Conservation (phyloP, 2,113 vertebrate genomes). For the Aplodontia rufa region DNA sequence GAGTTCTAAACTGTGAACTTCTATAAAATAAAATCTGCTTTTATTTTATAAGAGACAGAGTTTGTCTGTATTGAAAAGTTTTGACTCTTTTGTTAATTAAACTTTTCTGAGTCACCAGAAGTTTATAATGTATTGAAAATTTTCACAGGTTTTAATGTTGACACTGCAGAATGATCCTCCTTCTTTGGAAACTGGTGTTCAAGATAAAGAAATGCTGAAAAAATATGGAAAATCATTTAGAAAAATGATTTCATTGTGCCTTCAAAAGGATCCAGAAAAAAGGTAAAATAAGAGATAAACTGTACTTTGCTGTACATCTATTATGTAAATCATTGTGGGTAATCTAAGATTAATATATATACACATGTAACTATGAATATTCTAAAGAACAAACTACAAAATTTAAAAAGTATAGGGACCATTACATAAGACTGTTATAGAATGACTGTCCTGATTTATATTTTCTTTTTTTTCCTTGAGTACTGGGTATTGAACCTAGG, state of each 20-base stretch:
- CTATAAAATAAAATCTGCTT: not conserved
- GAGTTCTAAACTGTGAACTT: not conserved
- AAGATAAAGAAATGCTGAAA: conserved; percentile 98
- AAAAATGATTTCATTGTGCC: conserved; percentile 97
- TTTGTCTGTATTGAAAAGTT: not conserved
- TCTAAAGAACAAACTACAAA: not conserved
- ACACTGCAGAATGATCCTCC: conserved; percentile 98
- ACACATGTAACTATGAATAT: not conserved
- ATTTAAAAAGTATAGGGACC: not conserved
- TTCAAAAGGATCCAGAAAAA: conserved; percentile 99
- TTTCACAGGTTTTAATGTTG: conserved; percentile 96
- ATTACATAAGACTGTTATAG: not conserved
- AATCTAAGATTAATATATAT: not conserved
- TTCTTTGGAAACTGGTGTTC: conserved; percentile 96
- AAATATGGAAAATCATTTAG: conserved; percentile 99
- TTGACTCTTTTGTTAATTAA: not conserved
- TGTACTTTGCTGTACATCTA: not conserved
- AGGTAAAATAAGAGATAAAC: conserved; percentile 85
- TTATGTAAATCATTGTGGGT: not conserved
- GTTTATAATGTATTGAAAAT: conserved; percentile 58
- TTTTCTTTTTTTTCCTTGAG: too few relatives aligned
- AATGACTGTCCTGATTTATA: too few relatives aligned
- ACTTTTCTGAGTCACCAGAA: not conserved
- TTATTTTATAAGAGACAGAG: not conserved
- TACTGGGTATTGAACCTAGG: too few relatives aligned